Evolutionary conservation across 2,888 invertebrate genomes (phyloP).

Genomic region (Drosophila tripunctata): DNA sequence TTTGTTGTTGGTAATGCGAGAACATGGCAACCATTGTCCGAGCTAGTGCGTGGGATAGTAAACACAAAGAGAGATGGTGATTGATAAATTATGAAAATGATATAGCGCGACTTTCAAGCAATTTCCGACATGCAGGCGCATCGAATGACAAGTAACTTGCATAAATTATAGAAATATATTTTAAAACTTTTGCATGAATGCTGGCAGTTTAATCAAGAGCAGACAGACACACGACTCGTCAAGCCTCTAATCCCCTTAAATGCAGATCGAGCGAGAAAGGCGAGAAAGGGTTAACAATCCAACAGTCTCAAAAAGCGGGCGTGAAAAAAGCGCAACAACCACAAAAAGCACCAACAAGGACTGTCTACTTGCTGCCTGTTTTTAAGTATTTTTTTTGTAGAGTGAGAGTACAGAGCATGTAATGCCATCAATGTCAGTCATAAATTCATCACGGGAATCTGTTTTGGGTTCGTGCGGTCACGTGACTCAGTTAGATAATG

Average conservation of each 20-base stretch:
- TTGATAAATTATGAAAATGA: constrained; percentile 21
- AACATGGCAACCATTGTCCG: constrained; percentile 1
- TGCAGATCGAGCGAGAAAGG: constrained; percentile 61
- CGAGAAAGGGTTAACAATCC: constrained; percentile 65
- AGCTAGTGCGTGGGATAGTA: constrained; percentile 45
- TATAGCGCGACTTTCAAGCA: constrained; percentile 34
- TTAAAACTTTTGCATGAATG: constrained; percentile 30
- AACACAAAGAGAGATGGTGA: constrained; percentile 20
- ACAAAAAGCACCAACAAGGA: constrained; percentile 27
- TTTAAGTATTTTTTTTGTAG: constrained; percentile 45
- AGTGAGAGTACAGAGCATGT: constrained; percentile 11
- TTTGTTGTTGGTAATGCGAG: constrained; percentile 44
- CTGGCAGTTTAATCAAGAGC: constrained; percentile 68
- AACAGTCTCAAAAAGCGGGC: constrained; percentile 66
- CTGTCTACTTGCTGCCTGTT: constrained; percentile 41
- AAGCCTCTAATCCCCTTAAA: constrained; percentile 62
- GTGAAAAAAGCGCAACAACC: constrained; percentile 74
- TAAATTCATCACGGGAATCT: constrained; percentile 80
- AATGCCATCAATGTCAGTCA: constrained; percentile 77
- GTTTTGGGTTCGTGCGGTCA: constrained; percentile 76
- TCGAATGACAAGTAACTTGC: constrained; percentile 69
- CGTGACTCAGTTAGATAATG: constrained; percentile 76
- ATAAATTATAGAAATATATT: constrained; percentile 65
- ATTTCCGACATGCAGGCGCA: constrained; percentile 69
- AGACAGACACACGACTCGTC: constrained; percentile 69